Evolutionary conservation across 2,797 vertebrate species (phyloP), one percentile per base, ranked within the genome.

Genomic region (Eutrigla gurnardus): DNA sequence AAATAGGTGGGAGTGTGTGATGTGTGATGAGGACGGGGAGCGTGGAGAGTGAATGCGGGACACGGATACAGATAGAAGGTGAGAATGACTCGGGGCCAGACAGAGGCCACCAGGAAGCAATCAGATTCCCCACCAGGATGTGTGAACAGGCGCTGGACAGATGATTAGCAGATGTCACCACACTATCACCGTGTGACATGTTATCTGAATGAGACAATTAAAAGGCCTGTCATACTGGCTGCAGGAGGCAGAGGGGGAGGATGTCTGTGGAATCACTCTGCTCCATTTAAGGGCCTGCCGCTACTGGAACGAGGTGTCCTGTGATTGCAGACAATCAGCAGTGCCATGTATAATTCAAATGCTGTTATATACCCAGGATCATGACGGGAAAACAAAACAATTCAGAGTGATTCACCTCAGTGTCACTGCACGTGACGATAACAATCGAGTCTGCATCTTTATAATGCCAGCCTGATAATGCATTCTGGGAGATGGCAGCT

Each of bases 131-230:
- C 3, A 40, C 60, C 64, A 7, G 73, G 61, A 81, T 61, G 86
- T 87, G 88, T 80, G 86, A 88, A 88, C 66, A 63, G 61, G 75
- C 1, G 14, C 50, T 46, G 77, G 86, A 86, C 85, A 84, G 84
- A 85, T 86, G 84, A 91, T 89, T 77, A 90, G 85, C 76, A 78
- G 79, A 80, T 83, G 88, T 83, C 85, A 69, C 54, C 8, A 32
- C 36, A 18, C 8, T 2, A 62, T 64, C 70, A 55, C 70, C 12
- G 58, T 13, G 14, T 59, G 80, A 88, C 86, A 46, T 39, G 80
- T 70, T 68, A 85, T 85, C 87, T 77, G 77, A 77, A 86, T 71
- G 82, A 83, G 61, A 78, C 59, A 55, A 85, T 88, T 84, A 83
- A 82, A 83, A 80, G 5, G 52, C 47, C 73, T 40, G 76, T 84